Evolutionary conservation across 2,888 invertebrate species (phyloP).

Genomic region (Metopia argyrocephala): DNA sequence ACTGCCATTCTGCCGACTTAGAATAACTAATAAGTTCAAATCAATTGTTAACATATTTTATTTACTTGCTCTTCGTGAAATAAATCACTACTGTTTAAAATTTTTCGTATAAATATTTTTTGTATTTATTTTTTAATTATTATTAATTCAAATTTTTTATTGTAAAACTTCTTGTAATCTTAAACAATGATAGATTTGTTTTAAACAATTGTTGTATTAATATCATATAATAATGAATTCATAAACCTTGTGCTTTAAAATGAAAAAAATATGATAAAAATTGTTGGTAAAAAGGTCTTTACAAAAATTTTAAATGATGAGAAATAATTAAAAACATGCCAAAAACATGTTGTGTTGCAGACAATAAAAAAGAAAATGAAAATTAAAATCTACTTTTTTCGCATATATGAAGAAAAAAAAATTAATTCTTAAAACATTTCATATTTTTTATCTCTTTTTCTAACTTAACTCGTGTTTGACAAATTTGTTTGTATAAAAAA

Average conservation of each 20-base stretch:
- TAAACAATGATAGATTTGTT: neutral
- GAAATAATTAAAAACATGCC: neutral
- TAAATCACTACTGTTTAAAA: too few species aligned
- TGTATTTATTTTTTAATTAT: too few species aligned
- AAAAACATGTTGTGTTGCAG: neutral
- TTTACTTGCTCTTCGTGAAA: too few species aligned
- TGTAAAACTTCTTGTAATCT: neutral
- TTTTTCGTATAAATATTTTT: too few species aligned
- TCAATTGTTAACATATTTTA: too few species aligned
- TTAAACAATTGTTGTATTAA: neutral
- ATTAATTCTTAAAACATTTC: too few species aligned
- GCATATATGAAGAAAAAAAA: too few species aligned
- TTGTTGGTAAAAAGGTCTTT: neutral
- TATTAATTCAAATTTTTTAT: too few species aligned
- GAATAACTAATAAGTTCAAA: too few species aligned
- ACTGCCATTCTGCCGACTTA: too few species aligned
- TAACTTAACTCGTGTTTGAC: neutral
- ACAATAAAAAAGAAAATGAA: too few species aligned
- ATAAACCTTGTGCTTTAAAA: neutral
- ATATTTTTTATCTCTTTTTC: neutral
- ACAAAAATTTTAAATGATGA: neutral
- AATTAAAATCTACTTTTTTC: neutral
- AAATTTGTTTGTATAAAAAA: neutral
- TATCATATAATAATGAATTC: neutral
- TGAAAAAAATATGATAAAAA: neutral